Evolutionary conservation across 2,888 invertebrate species (phyloP), one percentile per base, ranked within the genome.

Genomic region (Brachypterus glaber): DNA sequence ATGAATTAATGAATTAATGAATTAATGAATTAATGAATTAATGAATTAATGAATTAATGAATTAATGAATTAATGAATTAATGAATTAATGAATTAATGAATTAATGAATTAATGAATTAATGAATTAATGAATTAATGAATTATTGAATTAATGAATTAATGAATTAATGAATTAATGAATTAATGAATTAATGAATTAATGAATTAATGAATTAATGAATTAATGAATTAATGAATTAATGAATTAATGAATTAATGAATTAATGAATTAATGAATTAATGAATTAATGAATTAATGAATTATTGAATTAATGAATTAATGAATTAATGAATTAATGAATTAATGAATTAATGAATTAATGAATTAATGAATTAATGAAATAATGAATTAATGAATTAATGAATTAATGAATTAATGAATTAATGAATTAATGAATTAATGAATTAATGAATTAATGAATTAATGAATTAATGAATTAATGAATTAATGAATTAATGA

Each of bases 171-270:
- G 14, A 17, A 16, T 18, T 2, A 16, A 26, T 13, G n/a, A 40
- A 36, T 34, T 17, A 9, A 35, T 13, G 24, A 36, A 21, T 21
- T 5, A 21, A 21, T 7, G 5, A 21, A 21, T 21, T 7, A 21
- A 21, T 7, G 5, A 21, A 21, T 21, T 7, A 21, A 21, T 7
- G 5, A 21, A 21, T 21, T 5, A 21, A 21, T 7, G 5, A 21
- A 7, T 21, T 7, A 21, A 21, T 7, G 5, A 21, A 21, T 21
- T 5, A 21, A 21, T 7, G 5, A 9, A 21, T 21, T 5, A 21
- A 21, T 7, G 5, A 21, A 21, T 21, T 5, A 21, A 21, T 7
- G 5, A 21, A 21, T 21, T 5, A 21, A 21, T 7, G 5, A 21
- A 21, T 21, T 5, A 21, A 21, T 7, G 5, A 21, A 21, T 21